Evolutionary conservation across 2,797 vertebrate genomes (phyloP).

Genomic region (Labeo calbasu): DNA sequence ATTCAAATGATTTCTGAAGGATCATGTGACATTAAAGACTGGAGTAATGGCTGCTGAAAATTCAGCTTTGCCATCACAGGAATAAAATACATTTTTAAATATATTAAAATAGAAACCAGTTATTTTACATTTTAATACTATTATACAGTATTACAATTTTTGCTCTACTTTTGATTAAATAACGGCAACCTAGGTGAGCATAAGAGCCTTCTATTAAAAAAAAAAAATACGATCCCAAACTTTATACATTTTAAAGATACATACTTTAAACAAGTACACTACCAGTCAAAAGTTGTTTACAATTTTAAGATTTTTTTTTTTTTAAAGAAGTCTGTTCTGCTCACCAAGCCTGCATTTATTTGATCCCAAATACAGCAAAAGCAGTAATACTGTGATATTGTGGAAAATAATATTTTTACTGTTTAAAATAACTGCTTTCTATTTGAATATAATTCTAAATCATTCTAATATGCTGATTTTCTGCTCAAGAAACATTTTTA

Average conservation of each 20-base stretch:
- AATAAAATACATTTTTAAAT: not conserved
- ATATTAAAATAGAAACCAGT: too few relatives aligned
- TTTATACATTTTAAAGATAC: too few relatives aligned
- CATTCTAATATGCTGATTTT: not conserved
- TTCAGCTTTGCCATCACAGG: not conserved
- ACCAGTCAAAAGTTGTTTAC: too few relatives aligned
- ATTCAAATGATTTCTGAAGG: not conserved
- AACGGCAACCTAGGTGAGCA: not conserved
- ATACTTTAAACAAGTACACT: too few relatives aligned
- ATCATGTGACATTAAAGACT: not conserved
- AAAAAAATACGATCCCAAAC: not conserved
- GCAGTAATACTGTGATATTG: too few relatives aligned
- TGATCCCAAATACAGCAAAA: too few relatives aligned
- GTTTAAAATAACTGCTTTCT: too few relatives aligned
- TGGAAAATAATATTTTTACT: too few relatives aligned
- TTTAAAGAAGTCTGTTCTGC: too few relatives aligned
- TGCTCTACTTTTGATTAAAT: not conserved
- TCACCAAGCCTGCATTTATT: too few relatives aligned
- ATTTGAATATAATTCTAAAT: not conserved
- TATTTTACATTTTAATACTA: not conserved
- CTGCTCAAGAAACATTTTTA: not conserved
- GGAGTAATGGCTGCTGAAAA: too few relatives aligned
- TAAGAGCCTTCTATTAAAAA: not conserved
- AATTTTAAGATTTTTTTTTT: too few relatives aligned
- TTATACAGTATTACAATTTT: not conserved